Base-by-base conservation (phyloP, 2,113 vertebrate species). In the Copsychus sechellarum region DNA sequence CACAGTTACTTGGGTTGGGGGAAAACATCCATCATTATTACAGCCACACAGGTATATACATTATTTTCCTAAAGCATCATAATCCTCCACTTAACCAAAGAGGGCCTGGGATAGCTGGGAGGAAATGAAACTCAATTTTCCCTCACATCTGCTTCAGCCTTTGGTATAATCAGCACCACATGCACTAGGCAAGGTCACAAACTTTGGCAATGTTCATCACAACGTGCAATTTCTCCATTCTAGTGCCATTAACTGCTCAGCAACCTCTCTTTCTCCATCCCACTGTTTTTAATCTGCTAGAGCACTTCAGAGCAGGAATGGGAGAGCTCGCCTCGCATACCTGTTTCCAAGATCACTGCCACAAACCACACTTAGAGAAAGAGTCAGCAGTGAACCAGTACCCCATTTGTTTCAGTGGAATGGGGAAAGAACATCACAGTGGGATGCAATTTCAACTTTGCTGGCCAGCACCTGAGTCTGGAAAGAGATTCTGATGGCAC, bases 271-370 rank as follows among this genome's bases (percentile, higher is more conserved):
- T 67, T 69, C 64, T 88, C 89, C 61, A 60, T 91, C 88, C 96
- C 58, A 93, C 92, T 97, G 96, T 71, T 95, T 96, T 97, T 95
- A 97, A 96, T 95, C 91, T 97, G 38, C 83, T 57, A 43, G 86
- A 91, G 91, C 74, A 87, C 66, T 86, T 93, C 34, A 64, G 81
- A 76, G 43, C 80, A 92, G 61, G 42, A 86, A 89, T 9, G 5
- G 31, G 78, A 94, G 88, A 58, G 21, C 67, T 91, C 0, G 14
- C 40, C 82, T 93, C 22, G 0, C 60, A 58, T 78, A 93, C 43
- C 19, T 5, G 1, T 86, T 95, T 95, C 61, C 28, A 45, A 42
- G 57, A 84, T 83, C 60, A 1, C 45, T 56, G 64, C 94, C 88
- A 89, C 92, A 81, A 29, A 34, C 65, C 58, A 58, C 29, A 65